Percentiles rank a stretch among this genome's conserved stretches.
Evolutionary conservation across 92 coral and sea anemone genomes (phyloP).

Genomic region (Epizoanthus stellaris): DNA sequence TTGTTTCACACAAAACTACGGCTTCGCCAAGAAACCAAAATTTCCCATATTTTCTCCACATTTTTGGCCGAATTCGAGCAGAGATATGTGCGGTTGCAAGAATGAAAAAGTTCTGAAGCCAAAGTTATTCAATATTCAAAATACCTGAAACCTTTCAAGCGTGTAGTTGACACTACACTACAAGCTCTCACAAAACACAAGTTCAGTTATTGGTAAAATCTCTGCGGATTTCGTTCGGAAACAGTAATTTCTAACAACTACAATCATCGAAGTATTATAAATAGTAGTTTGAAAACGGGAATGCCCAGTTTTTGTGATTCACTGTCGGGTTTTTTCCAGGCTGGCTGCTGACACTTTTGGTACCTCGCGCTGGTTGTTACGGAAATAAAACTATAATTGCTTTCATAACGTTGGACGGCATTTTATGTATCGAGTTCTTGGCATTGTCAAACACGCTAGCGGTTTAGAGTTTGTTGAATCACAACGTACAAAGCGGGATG

Average conservation of each 20-base stretch:
- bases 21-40: background rate
- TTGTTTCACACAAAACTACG: background rate
- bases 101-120: slow-evolving; percentile 38
- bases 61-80: slow-evolving; percentile 1
- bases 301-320: background rate
- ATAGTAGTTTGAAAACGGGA: background rate
- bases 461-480: background rate
- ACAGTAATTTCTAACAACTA: background rate
- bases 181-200: slow-evolving; percentile 44
- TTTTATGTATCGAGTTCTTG: slow-evolving; percentile 41
- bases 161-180: slow-evolving; percentile 47
- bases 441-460: background rate
- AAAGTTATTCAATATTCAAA: slow-evolving; percentile 48
- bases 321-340: slow-evolving; percentile 20
- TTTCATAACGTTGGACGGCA: slow-evolving; percentile 37
- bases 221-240: slow-evolving; percentile 37
- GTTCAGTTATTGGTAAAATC: slow-evolving; percentile 22
- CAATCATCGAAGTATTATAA: background rate
- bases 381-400: slow-evolving; percentile 38
- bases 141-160: slow-evolving; percentile 45
- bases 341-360: slow-evolving; percentile 29
- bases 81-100: slow-evolving; percentile 23
- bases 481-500: slow-evolving; percentile 4
- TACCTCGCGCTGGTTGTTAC: slow-evolving; percentile 47
- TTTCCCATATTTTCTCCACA: slow-evolving; percentile 11